Evolutionary conservation across 2,888 invertebrate species (phyloP), one percentile per base, ranked within the genome.

Genomic region (Lasioglossum villosulum): DNA sequence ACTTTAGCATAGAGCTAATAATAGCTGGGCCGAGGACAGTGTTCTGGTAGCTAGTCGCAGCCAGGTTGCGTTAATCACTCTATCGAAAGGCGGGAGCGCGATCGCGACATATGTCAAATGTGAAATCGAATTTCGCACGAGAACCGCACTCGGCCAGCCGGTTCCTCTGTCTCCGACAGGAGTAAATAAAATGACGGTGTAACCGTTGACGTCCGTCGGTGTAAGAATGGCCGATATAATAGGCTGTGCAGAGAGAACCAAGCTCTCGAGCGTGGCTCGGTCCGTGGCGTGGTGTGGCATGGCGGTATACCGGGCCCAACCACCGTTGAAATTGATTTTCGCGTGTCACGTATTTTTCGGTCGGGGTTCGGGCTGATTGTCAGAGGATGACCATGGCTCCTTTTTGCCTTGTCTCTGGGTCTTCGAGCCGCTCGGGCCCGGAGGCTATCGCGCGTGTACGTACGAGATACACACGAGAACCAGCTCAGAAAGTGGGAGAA

Each of bases 301-400:
- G 52, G 52, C 52, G 52, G 52, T 52, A 23, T n/a, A 63, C 27
- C 73, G 84, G 37, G 23, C 23, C 84, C 84, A 90, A 91, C 91
- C 90, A 88, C 83, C 90, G 90, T 90, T 88, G 90, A 93, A 93
- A 93, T 93, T 93, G 94, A 93, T 93, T 94, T 93, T 93, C 88
- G 92, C 91, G 91, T 90, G 92, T 91, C 92, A 93, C 91, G 91
- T 91, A 91, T 92, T 92, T 90, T 91, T 89, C 88, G 89, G 88
- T 84, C 75, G 42, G 37, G 68, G 85, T 82, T 73, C 82, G 75
- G 82, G 78, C 84, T 80, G 88, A 88, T 88, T 88, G 86, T 85
- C 84, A 78, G 87, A 84, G 84, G 87, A 80, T 82, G 89, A 78
- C 88, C 82, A 86, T 89, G 89, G 90, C 86, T 86, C 79, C 90